Evolutionary conservation across 2,888 invertebrate genomes (phyloP).

Genomic region (Sphaeridia pumilis): DNA sequence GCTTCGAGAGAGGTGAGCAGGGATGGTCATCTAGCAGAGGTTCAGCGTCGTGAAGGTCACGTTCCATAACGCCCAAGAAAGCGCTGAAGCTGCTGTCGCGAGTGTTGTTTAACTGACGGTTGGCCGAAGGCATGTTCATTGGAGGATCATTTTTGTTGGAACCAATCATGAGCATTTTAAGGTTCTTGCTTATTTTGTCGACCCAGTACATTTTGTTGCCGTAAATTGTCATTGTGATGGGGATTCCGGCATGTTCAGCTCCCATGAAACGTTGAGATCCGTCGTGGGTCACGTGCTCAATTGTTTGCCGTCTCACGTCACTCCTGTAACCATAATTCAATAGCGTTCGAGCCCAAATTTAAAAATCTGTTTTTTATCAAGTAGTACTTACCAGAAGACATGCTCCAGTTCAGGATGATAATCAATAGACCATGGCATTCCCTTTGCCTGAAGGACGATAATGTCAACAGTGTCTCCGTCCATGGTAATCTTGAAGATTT

Average conservation of each 20-base stretch:
- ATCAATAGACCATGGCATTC: constrained; percentile 46
- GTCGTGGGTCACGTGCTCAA: constrained; percentile 23
- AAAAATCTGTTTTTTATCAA: not conserved
- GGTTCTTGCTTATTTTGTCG: constrained; percentile 24
- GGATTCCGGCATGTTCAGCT: constrained; percentile 13
- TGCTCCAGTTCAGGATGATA: constrained; percentile 50
- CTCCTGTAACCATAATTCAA: constrained; percentile 18
- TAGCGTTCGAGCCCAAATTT: not conserved
- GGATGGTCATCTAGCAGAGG: constrained; percentile 22
- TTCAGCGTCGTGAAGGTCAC: constrained; percentile 15
- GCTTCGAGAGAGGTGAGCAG: constrained; percentile 16
- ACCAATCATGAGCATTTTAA: constrained; percentile 10
- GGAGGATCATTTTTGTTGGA: constrained; percentile 10
- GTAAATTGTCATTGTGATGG: constrained; percentile 24
- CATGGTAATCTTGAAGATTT: constrained; percentile 55
- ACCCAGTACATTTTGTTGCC: constrained; percentile 30
- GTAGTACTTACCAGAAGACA: constrained; percentile 42
- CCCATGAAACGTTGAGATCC: constrained; percentile 17
- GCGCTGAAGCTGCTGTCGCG: constrained; percentile 23
- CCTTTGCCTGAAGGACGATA: constrained; percentile 41
- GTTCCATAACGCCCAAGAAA: constrained; percentile 23
- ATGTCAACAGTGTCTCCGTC: constrained; percentile 50
- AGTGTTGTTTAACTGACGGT: constrained; percentile 10
- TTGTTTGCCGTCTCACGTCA: constrained; percentile 21
- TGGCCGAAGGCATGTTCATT: constrained; percentile 17